A percentile compares a stretch with the other conserved stretches of the same genome.
These are phyloP conservation scores for Megaustenia siamemsis DNA, from an alignment of 2,888 invertebrate species.

Conservation along the genomic window DNA sequence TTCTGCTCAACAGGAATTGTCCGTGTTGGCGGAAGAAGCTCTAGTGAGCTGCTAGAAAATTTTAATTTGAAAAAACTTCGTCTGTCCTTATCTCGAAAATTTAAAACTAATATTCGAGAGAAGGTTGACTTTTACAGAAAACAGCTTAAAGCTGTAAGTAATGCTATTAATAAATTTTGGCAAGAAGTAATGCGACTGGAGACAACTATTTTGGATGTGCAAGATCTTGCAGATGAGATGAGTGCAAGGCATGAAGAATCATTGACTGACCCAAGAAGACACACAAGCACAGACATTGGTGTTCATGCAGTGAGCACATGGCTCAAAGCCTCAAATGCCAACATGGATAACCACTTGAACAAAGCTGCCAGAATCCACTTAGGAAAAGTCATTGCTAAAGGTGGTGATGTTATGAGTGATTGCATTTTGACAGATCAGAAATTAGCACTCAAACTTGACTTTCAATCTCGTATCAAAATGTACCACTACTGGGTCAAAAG, in stretches of 20 bases:
- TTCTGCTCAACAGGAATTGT: slow-evolving; percentile 67
- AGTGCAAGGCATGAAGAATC: slow-evolving; percentile 14
- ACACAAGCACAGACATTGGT: neutral
- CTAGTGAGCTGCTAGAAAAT: slow-evolving; percentile 61
- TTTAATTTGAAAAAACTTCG: slow-evolving; percentile 58
- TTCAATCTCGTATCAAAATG: slow-evolving; percentile 36
- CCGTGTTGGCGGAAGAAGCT: slow-evolving; percentile 73
- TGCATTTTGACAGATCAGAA: neutral
- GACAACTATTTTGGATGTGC: slow-evolving; percentile 36
- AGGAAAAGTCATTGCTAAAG: slow-evolving; percentile 35
- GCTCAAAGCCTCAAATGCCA: slow-evolving; percentile 51
- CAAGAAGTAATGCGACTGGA: slow-evolving; percentile 45
- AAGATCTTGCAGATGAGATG: slow-evolving; percentile 43
- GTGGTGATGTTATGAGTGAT: neutral
- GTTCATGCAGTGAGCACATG: slow-evolving; percentile 23
- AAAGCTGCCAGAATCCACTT: slow-evolving; percentile 38
- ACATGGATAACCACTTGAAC: slow-evolving; percentile 44
- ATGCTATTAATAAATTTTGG: slow-evolving; percentile 29
- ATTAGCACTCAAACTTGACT: neutral
- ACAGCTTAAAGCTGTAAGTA: slow-evolving; percentile 19
- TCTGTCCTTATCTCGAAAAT: slow-evolving; percentile 18
- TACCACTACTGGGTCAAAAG: slow-evolving; percentile 38
- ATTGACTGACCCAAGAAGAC: slow-evolving; percentile 39
- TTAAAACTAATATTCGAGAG: neutral
- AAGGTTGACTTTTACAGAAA: neutral